Evolutionary conservation across 2,797 vertebrate species (phyloP).

Genomic region (Danio tinwini): DNA sequence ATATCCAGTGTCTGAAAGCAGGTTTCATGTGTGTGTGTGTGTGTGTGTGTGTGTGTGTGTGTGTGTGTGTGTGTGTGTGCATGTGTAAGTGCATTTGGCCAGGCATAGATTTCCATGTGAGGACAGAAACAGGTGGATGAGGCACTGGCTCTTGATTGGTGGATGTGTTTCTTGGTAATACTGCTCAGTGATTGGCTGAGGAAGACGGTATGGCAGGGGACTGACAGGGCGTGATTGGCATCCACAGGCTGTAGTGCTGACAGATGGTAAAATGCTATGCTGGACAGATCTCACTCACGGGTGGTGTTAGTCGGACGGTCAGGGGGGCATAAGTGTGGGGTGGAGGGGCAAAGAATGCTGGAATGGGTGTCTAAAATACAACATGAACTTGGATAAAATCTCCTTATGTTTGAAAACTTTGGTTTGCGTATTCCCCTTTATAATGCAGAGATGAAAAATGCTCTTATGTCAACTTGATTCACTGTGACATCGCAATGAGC

Average conservation of each 20-base stretch:
- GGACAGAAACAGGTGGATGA: slow-evolving; percentile 53
- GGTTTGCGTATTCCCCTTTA: not conserved
- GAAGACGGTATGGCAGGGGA: slow-evolving; percentile 38
- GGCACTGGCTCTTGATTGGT: slow-evolving; percentile 47
- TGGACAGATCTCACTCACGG: slow-evolving; percentile 59
- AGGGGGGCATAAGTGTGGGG: slow-evolving; percentile 47
- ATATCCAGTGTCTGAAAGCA: too few species aligned
- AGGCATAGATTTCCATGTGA: slow-evolving; percentile 63
- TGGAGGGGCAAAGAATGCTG: slow-evolving; percentile 14
- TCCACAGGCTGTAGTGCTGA: slow-evolving; percentile 69
- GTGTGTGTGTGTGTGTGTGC: not conserved
- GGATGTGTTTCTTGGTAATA: slow-evolving; percentile 44
- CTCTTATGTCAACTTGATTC: not conserved
- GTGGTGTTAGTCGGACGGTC: slow-evolving; percentile 48
- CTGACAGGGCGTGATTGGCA: slow-evolving; percentile 67
- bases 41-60: not conserved
- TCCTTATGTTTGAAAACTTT: slow-evolving; percentile 35
- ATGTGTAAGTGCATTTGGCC: slow-evolving; percentile 1
- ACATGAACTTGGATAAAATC: slow-evolving; percentile 71
- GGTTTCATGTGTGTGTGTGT: not conserved
- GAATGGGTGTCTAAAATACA: slow-evolving; percentile 53
- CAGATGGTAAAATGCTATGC: slow-evolving; percentile 77
- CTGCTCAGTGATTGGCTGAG: slow-evolving; percentile 55
- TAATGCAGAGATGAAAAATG: not conserved
- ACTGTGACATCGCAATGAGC: slow-evolving; percentile 9